Evolutionary conservation across 2,797 vertebrate genomes (phyloP), one percentile per base, ranked within the genome.

Genomic region (Arrhamphus sclerolepis): DNA sequence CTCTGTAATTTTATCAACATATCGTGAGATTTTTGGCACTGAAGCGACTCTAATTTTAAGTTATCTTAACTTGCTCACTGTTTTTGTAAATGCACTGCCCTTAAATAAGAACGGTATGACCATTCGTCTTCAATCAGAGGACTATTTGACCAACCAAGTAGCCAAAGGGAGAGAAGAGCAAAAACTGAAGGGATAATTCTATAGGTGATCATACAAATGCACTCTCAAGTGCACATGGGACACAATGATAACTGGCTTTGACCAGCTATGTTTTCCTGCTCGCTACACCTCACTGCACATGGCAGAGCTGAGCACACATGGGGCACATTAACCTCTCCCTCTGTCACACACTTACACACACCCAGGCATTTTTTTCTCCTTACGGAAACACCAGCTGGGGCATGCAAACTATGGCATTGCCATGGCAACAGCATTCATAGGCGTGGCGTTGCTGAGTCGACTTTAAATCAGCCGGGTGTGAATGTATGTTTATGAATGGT

Each of bases 341-440:
- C 21, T 63, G 63, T 56, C 66, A 62, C 72, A 60, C 59, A 69
- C 80, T 56, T 53, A 56, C 50, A 61, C 53, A 53, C 64, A 66
- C 56, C 47, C 68, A 54, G 52, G 43, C 53, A 65, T 47, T 68
- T 47, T 26, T 50, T 50, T 29, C 24, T 70, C 72, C 68, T 73
- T 24, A 40, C 76, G 78, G 83, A 80, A 69, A 72, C 70, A 73
- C 84, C 85, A 88, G 86, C 88, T 87, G 85, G 79, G 83, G 67
- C 78, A 14, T 0, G 56, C 72, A 76, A 70, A 43, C 64, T 79
- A 82, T 83, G 74, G 70, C 10, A 86, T 94, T 85, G 31, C 87
- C 90, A 89, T 92, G 87, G 91, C 78, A 91, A 94, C 82, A 18
- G 77, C 87, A 90, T 93, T 91, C 72, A 83, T 86, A 87, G 87